Evolutionary conservation across 2,888 invertebrate species (phyloP).

Genomic region (Torymus auratus): DNA sequence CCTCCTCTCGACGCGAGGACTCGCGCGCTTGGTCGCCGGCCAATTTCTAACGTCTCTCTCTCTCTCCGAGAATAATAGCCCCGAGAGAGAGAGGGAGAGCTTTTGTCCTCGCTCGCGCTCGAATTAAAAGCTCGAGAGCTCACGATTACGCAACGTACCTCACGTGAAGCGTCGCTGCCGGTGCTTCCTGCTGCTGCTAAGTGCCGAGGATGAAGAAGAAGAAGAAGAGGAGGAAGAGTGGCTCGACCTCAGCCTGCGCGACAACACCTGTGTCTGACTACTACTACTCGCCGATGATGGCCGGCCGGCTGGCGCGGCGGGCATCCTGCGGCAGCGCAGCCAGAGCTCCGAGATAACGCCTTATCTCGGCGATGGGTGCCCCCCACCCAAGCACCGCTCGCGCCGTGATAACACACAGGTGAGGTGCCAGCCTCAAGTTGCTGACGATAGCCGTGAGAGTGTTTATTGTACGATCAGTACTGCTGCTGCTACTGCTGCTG

Average conservation of each 20-base stretch:
- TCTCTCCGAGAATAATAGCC: background rate
- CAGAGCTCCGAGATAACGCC: background rate
- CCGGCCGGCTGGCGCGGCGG: constrained; percentile 63
- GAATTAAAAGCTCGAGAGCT: constrained; percentile 5
- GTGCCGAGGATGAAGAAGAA: no score
- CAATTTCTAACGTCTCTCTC: constrained; percentile 24
- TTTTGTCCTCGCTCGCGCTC: background rate
- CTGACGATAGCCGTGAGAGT: no score
- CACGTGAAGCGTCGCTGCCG: background rate
- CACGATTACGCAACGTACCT: constrained; percentile 13
- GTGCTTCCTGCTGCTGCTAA: background rate
- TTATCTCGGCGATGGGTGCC: no score
- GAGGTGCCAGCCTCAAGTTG: no score
- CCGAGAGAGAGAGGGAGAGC: no score
- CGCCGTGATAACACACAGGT: no score
- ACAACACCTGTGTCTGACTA: constrained; percentile 53
- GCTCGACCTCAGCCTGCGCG: background rate
- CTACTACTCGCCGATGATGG: constrained; percentile 58
- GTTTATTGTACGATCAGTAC: no score
- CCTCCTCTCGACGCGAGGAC: constrained; percentile 60
- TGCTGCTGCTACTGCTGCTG: no score
- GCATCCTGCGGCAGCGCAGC: constrained; percentile 62
- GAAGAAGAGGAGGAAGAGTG: no score
- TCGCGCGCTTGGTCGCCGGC: constrained; percentile 53
- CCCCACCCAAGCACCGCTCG: no score